A percentile compares a stretch with the other conserved stretches of the same genome.
phyloP scores from a whole-genome alignment of 2,113 vertebrate species.

The Rhinopithecus roxellana region DNA sequence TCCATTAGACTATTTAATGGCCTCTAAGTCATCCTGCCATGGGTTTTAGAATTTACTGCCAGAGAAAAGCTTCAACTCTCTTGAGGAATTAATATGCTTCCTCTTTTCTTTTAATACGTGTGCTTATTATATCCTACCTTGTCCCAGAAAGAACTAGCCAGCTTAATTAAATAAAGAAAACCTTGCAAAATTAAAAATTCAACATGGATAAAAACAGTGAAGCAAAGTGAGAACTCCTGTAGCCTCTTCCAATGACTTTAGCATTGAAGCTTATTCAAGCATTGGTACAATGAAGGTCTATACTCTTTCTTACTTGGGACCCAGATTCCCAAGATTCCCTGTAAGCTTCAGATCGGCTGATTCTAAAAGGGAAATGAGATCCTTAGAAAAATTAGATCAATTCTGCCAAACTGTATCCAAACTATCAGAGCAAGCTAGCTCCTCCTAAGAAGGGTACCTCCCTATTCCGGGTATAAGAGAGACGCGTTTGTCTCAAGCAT shows the following conservation, averaged over 20 bases:
- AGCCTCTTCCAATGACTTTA: not conserved
- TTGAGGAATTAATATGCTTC: conserved; percentile 37
- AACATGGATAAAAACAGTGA: not conserved
- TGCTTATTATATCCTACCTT: conserved; percentile 41
- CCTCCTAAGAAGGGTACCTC: not conserved
- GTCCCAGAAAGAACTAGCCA: conserved; percentile 54
- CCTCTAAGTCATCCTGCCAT: not conserved
- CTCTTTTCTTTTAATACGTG: conserved; percentile 35
- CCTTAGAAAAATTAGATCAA: not conserved
- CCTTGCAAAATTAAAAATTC: conserved; percentile 36
- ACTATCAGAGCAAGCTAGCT: not conserved
- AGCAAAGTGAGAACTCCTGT: not conserved
- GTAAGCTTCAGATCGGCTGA: not conserved
- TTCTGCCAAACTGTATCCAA: not conserved
- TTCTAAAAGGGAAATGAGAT: not conserved
- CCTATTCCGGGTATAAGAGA: not conserved
- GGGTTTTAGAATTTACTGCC: not conserved
- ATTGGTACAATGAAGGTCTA: fast-evolving
- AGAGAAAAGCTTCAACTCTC: not conserved
- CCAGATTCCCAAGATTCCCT: not conserved
- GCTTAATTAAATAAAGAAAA: conserved; percentile 55
- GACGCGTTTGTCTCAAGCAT: not conserved
- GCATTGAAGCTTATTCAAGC: not conserved
- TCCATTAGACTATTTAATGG: not conserved
- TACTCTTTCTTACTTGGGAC: not conserved